These are phyloP conservation scores for Sphyrna mokarran DNA, from an alignment of 2,113 vertebrate species.

Conservation along the genomic window DNA sequence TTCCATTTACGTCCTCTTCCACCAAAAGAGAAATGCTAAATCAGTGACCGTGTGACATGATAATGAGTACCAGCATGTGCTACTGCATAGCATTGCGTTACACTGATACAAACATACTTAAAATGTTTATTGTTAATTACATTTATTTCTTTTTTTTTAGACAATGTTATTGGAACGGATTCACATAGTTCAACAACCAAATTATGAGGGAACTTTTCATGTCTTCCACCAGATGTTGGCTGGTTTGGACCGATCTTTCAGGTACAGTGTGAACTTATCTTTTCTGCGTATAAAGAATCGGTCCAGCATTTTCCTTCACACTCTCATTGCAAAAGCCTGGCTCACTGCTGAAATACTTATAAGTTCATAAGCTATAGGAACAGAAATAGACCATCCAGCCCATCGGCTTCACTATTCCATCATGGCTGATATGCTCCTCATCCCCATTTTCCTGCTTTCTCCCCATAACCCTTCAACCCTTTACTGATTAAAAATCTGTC, in stretches of 20 bases:
- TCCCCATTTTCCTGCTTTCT: too few species aligned
- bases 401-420: too few species aligned
- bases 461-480: too few species aligned
- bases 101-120: background rate
- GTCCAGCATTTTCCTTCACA: background rate
- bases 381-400: too few species aligned
- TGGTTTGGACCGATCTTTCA: constrained; percentile 55
- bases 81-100: background rate
- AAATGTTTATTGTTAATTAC: background rate
- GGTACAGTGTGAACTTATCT: background rate
- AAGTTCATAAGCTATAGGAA: too few species aligned
- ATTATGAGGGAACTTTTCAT: constrained; percentile 76
- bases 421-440: too few species aligned
- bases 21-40: background rate
- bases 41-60: background rate
- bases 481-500: too few species aligned
- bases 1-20: background rate
- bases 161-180: constrained; percentile 83
- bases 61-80: background rate
- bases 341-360: background rate
- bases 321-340: background rate
- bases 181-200: constrained; percentile 59
- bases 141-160: constrained; percentile 50
- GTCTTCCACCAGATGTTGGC: constrained; percentile 84
- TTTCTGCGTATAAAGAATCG: too few species aligned